Evolutionary conservation across 2,113 vertebrate genomes (phyloP).

Genomic region (Takifugu bimaculatus): DNA sequence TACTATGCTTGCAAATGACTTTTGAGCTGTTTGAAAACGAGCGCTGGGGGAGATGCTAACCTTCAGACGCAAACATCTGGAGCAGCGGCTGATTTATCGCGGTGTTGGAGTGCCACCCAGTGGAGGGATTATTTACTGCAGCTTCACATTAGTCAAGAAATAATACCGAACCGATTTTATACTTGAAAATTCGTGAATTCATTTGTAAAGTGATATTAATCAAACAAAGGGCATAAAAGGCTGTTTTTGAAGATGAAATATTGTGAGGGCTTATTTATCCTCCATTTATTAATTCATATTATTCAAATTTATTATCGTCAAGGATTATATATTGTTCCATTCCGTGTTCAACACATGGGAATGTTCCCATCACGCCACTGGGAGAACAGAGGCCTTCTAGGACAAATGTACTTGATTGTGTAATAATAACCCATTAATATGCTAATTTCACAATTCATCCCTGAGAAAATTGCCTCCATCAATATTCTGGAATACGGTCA

Average conservation of each 20-base stretch:
- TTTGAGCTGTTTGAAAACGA: constrained; percentile 44
- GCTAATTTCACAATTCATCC: constrained; percentile 57
- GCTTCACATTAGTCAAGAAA: not conserved
- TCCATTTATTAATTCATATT: constrained; percentile 28
- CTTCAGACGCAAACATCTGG: constrained; percentile 50
- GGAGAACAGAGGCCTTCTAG: constrained; percentile 26
- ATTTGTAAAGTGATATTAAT: not conserved
- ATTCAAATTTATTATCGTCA: constrained; percentile 42
- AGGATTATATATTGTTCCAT: constrained; percentile 19
- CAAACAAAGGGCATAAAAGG: not conserved
- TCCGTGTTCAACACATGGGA: constrained; percentile 25
- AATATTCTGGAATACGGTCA: constrained; percentile 26
- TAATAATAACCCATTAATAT: constrained; percentile 59
- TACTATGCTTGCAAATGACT: constrained; percentile 51
- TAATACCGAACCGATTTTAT: no score
- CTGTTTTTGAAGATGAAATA: not conserved
- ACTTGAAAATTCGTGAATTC: not conserved
- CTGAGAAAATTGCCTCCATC: constrained; percentile 54
- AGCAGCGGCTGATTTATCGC: not conserved
- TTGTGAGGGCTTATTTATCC: constrained; percentile 15
- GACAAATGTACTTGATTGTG: constrained; percentile 38
- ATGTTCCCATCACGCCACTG: constrained; percentile 23
- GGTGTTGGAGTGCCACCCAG: constrained; percentile 63
- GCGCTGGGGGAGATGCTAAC: constrained; percentile 42
- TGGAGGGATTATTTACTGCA: constrained; percentile 21